Percentiles rank a stretch among this genome's conserved stretches.
phyloP scores from a whole-genome alignment of 2,113 vertebrate genomes.

The Lepisosteus osseus region DNA sequence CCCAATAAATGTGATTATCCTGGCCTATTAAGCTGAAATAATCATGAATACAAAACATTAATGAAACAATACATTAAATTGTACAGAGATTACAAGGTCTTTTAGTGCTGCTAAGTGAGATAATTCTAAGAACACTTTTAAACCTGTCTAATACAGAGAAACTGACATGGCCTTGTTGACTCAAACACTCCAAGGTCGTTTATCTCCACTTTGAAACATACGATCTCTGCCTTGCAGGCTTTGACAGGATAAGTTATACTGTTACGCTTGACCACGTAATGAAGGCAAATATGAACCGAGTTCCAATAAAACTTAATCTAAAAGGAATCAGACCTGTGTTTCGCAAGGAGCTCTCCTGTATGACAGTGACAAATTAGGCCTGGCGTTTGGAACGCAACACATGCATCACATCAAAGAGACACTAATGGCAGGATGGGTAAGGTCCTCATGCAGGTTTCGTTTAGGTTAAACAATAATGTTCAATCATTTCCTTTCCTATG shows the following conservation, averaged over 20 bases:
- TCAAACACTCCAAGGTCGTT: constrained; percentile 26
- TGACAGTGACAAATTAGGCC: constrained; percentile 42
- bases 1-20: too few relatives aligned
- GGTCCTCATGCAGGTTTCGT: constrained; percentile 18
- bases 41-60: too few relatives aligned
- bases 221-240: constrained; percentile 21
- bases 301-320: constrained; percentile 16
- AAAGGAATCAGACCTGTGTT: constrained; percentile 7
- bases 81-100: too few relatives aligned
- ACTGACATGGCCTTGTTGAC: constrained; percentile 24
- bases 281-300: constrained; percentile 22
- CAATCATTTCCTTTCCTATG: constrained; percentile 16
- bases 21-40: too few relatives aligned
- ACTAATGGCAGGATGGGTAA: constrained; percentile 28
- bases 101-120: too few relatives aligned
- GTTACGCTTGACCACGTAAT: constrained; percentile 24
- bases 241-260: constrained; percentile 30
- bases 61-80: too few relatives aligned
- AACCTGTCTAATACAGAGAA: background rate
- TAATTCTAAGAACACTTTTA: too few relatives aligned
- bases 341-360: constrained; percentile 23
- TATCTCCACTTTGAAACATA: constrained; percentile 27
- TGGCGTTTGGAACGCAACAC: constrained; percentile 7
- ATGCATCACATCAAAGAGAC: constrained; percentile 38
- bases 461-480: constrained; percentile 14